Conservation (phyloP, 2,888 invertebrate genomes). For the Dendrolimus houi region DNA sequence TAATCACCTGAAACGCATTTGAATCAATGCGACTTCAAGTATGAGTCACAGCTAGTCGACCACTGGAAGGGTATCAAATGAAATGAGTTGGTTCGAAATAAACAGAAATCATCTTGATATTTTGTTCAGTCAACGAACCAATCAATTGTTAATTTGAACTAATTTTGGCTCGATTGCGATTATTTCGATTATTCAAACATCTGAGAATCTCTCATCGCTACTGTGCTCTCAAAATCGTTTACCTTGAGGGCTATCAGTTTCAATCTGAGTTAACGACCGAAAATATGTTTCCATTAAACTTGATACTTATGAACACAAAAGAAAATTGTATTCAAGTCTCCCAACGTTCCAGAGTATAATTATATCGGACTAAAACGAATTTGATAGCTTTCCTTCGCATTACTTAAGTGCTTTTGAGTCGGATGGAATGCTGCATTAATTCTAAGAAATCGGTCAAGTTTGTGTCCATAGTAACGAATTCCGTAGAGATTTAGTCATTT, state of each 20-base stretch:
- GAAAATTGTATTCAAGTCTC: background rate
- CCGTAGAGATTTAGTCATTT: constrained; percentile 18
- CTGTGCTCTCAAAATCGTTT: background rate
- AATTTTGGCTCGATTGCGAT: too few species aligned
- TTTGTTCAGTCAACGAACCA: too few species aligned
- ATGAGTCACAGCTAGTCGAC: too few species aligned
- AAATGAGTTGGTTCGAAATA: too few species aligned
- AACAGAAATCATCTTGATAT: too few species aligned
- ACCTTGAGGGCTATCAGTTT: background rate
- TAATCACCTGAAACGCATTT: too few species aligned
- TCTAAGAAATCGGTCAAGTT: background rate
- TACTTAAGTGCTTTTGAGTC: background rate
- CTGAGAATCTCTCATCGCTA: background rate
- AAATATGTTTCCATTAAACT: background rate
- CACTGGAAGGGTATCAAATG: too few species aligned
- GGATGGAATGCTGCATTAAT: background rate
- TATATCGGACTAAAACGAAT: background rate
- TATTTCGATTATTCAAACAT: background rate
- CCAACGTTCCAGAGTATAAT: background rate
- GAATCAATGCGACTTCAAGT: too few species aligned
- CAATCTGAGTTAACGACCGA: background rate
- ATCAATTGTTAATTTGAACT: too few species aligned
- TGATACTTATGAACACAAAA: background rate
- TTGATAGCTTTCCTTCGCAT: background rate
- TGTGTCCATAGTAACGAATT: constrained; percentile 12